Conservation (phyloP, 2,888 invertebrate genomes). For the Netelia fuscicornis region DNA sequence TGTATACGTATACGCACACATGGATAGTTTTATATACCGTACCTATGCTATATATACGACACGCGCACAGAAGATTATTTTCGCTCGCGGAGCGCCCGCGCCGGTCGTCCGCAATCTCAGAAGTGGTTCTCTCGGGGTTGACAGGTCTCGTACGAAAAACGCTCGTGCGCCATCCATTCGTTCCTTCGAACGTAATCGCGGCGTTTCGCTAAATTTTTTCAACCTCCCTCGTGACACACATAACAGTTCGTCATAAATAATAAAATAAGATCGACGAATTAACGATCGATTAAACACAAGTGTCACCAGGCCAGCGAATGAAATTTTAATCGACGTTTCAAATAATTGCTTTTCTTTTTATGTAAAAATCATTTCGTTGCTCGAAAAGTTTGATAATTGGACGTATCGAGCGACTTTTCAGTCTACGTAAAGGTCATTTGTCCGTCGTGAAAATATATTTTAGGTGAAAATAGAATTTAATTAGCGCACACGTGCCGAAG, state of each 20-base stretch:
- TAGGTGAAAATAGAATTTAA: neutral
- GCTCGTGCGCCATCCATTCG: slow-evolving; percentile 52
- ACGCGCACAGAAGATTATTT: slow-evolving; percentile 77
- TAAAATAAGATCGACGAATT: neutral
- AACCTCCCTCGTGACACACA: neutral
- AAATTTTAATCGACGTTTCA: neutral
- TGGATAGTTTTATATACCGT: slow-evolving; percentile 32
- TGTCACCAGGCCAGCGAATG: neutral
- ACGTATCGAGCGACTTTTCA: too few species aligned
- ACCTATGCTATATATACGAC: slow-evolving; percentile 37
- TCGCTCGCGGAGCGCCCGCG: slow-evolving; percentile 77
- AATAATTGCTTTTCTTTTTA: neutral
- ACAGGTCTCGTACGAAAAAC: slow-evolving; percentile 74
- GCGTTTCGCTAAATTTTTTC: slow-evolving; percentile 38
- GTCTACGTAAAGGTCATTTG: neutral
- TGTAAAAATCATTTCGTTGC: neutral
- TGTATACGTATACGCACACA: slow-evolving; percentile 25
- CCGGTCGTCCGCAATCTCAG: slow-evolving; percentile 79
- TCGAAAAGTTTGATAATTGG: too few species aligned
- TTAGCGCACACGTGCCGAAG: neutral
- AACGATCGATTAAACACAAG: too few species aligned
- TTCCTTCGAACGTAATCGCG: slow-evolving; percentile 49
- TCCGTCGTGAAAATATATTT: neutral
- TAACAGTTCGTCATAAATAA: neutral
- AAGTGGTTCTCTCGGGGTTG: slow-evolving; percentile 78